Evolutionary conservation across 2,113 vertebrate species (phyloP).

Genomic region (Cheilinus undulatus): DNA sequence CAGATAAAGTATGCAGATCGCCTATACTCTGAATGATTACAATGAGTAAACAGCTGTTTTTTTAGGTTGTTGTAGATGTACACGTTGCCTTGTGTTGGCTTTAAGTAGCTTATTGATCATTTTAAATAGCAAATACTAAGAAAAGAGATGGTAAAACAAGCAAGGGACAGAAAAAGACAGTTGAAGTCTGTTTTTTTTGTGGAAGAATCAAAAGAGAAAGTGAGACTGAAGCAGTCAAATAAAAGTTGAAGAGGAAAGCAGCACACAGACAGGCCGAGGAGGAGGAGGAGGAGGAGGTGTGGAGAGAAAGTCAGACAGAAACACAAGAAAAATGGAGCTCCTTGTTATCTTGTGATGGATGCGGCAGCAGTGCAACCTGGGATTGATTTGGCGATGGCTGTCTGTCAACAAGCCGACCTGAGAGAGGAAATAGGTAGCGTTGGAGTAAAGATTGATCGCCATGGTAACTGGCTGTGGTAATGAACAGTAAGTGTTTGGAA

Average conservation of each 20-base stretch:
- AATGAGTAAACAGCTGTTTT: no score
- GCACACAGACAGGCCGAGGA: background rate
- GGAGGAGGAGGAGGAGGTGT: slow-evolving; percentile 4
- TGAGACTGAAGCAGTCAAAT: slow-evolving; percentile 4
- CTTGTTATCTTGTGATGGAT: slow-evolving; percentile 48
- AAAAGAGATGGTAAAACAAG: background rate
- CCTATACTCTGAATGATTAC: no score
- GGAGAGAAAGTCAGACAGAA: background rate
- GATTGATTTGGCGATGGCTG: slow-evolving; percentile 60
- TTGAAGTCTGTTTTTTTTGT: background rate
- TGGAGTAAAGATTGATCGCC: slow-evolving; percentile 49
- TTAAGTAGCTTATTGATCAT: background rate
- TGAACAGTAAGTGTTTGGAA: slow-evolving; percentile 41
- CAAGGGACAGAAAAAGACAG: background rate
- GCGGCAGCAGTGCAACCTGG: slow-evolving; percentile 48
- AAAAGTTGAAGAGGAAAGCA: slow-evolving; percentile 13
- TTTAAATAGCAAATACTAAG: background rate
- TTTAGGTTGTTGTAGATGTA: no score
- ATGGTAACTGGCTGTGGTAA: slow-evolving; percentile 37
- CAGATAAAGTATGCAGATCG: no score
- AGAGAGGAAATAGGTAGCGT: slow-evolving; percentile 39
- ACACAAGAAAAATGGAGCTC: slow-evolving; percentile 38
- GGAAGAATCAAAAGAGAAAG: background rate
- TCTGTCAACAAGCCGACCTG: slow-evolving; percentile 54
- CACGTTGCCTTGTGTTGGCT: no score